Evolutionary conservation across 1,140 invertebrate genomes (phyloP).

Genomic region (Venturia canescens): DNA sequence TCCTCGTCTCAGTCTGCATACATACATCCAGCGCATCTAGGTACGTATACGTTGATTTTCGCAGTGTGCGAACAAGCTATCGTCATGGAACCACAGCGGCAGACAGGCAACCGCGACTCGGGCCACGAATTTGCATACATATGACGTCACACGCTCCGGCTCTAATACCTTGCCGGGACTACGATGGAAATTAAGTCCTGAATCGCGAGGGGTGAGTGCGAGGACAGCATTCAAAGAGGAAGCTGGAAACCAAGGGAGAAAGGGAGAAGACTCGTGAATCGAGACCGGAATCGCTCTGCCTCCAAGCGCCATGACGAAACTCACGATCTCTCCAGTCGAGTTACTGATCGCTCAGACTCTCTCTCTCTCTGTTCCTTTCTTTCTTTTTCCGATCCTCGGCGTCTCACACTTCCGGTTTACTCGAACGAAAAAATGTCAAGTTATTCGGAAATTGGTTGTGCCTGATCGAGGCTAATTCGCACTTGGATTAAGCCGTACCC

Average conservation of each 20-base stretch:
- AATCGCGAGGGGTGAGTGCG: constrained; percentile 54
- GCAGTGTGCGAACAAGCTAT: background rate
- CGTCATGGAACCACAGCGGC: constrained; percentile 3
- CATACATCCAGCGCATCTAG: background rate
- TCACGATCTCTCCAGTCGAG: constrained; percentile 66
- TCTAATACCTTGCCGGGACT: constrained; percentile 70
- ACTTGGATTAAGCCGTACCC: background rate
- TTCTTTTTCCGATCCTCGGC: too few species aligned
- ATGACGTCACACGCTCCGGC: constrained; percentile 72
- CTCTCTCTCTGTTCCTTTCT: constrained; percentile 55
- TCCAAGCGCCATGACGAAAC: constrained; percentile 34
- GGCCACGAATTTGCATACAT: constrained; percentile 73
- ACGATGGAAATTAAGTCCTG: constrained; percentile 72
- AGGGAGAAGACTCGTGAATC: constrained; percentile 32
- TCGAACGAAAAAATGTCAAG: background rate
- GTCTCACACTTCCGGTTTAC: background rate
- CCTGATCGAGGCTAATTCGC: background rate
- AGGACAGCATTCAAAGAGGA: constrained; percentile 20
- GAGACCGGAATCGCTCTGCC: constrained; percentile 41
- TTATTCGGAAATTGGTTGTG: background rate
- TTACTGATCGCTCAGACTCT: constrained; percentile 29
- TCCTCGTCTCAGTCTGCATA: constrained; percentile 1
- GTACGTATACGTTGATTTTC: constrained; percentile 4
- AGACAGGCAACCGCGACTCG: constrained; percentile 51
- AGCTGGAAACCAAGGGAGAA: background rate